Evolutionary conservation across 2,113 vertebrate genomes (phyloP).

Genomic region (Dendrocopos noguchii): DNA sequence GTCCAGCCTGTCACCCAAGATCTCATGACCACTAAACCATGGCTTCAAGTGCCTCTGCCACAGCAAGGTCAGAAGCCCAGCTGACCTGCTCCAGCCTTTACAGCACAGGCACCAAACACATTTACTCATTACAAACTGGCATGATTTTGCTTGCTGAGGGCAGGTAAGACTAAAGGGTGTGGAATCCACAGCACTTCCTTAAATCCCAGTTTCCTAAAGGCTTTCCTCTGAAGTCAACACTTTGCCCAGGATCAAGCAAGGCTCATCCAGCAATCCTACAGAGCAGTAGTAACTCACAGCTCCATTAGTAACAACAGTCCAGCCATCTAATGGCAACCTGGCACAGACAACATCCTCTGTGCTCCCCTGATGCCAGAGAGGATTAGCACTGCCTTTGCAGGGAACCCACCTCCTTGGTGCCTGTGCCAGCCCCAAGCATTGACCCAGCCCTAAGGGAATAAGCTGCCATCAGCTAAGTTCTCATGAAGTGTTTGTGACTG

Average conservation of each 20-base stretch:
- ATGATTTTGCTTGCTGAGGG: neutral
- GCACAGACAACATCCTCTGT: neutral
- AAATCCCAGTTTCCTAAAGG: neutral
- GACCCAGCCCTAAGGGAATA: neutral
- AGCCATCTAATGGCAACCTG: neutral
- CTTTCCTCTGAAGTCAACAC: neutral
- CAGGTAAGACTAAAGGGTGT: neutral
- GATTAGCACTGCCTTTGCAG: neutral
- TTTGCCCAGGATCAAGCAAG: fast-evolving
- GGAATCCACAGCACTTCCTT: neutral
- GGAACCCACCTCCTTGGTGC: neutral
- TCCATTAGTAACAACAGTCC: neutral
- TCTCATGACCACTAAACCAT: no score
- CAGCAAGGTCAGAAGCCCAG: neutral
- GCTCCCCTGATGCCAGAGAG: neutral
- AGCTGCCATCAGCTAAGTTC: neutral
- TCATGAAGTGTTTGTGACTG: neutral
- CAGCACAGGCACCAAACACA: neutral
- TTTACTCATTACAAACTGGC: neutral
- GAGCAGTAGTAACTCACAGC: neutral
- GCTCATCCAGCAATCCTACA: neutral
- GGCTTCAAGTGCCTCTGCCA: neutral
- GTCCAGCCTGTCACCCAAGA: no score
- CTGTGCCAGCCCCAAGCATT: neutral
- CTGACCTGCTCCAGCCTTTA: neutral